A percentile compares a stretch with the other conserved stretches of the same genome.
Conservation (phyloP, 2,888 invertebrate species). For the Cosmorhoe ocellata region DNA sequence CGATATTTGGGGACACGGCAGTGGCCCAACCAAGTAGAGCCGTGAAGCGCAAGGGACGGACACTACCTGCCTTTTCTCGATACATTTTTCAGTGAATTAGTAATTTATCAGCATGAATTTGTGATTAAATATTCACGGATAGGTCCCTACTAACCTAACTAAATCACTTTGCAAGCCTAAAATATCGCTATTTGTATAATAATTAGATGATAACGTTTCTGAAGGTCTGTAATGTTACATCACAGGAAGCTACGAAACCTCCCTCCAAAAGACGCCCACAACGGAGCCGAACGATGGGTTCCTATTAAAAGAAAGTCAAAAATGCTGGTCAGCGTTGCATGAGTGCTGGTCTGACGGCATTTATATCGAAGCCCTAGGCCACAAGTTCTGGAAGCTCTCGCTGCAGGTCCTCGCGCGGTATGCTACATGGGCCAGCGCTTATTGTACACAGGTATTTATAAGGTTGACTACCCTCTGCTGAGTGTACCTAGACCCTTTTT, state of each 20-base stretch:
- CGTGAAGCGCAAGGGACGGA: too few species aligned
- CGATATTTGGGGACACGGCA: too few species aligned
- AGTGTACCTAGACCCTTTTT: too few species aligned
- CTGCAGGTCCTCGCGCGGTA: conserved; percentile 92
- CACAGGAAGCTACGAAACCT: conserved; percentile 68
- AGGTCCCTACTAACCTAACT: too few species aligned
- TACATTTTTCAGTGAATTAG: too few species aligned
- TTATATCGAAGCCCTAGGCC: conserved; percentile 89
- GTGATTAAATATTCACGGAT: too few species aligned
- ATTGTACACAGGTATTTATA: conserved; percentile 63
- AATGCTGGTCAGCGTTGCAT: conserved; percentile 73
- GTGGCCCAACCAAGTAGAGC: too few species aligned
- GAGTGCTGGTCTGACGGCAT: conserved; percentile 90
- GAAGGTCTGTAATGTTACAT: background rate
- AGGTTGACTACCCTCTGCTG: too few species aligned
- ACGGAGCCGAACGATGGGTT: conserved; percentile 61
- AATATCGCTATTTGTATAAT: background rate
- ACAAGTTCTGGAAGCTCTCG: conserved; percentile 94
- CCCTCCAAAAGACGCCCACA: conserved; percentile 58
- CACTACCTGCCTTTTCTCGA: too few species aligned
- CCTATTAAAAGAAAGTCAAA: conserved; percentile 71
- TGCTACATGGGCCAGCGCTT: conserved; percentile 85
- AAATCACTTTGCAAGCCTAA: too few species aligned
- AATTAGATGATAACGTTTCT: background rate
- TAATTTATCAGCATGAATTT: too few species aligned